Percentiles rank a stretch among this genome's conserved stretches.
phyloP scores from a whole-genome alignment of 2,888 invertebrate genomes.

The Pristionchus exspectatus region DNA sequence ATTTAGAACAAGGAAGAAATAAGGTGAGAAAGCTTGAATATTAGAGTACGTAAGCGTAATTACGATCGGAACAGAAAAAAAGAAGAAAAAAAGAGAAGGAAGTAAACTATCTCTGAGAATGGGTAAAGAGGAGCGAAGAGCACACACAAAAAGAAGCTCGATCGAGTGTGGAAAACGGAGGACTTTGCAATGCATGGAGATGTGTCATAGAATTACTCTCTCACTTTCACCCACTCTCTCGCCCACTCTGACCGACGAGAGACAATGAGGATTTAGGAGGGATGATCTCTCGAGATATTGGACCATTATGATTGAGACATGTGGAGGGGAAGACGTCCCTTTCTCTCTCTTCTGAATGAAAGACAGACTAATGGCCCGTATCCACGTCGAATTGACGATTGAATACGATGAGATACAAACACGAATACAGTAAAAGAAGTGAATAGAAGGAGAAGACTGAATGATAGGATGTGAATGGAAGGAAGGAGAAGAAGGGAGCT shows the following conservation, averaged over 20 bases:
- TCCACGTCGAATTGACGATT: not conserved
- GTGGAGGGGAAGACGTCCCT: constrained; percentile 7
- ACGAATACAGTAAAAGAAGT: constrained; percentile 31
- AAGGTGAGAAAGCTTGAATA: not conserved
- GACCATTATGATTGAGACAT: constrained; percentile 14
- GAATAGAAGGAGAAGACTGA: not conserved
- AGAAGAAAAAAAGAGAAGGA: not conserved
- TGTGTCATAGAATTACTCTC: not conserved
- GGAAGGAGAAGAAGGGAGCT: not conserved
- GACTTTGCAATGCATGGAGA: constrained; percentile 38
- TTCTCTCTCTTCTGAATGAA: not conserved
- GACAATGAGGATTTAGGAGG: not conserved
- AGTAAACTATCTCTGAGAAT: not conserved
- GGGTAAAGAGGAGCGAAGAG: not conserved
- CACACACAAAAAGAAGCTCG: constrained; percentile 17
- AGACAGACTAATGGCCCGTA: not conserved
- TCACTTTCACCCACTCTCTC: not conserved
- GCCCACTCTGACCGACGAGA: not conserved
- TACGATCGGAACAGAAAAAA: not conserved
- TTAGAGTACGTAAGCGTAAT: not conserved
- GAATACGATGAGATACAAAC: constrained; percentile 1
- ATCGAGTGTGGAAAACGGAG: not conserved
- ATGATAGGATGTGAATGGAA: not conserved
- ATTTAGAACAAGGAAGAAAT: not conserved
- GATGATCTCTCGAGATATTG: not conserved